phyloP scores from a whole-genome alignment of 2,888 invertebrate species.

The Choristoneura rosaceana region DNA sequence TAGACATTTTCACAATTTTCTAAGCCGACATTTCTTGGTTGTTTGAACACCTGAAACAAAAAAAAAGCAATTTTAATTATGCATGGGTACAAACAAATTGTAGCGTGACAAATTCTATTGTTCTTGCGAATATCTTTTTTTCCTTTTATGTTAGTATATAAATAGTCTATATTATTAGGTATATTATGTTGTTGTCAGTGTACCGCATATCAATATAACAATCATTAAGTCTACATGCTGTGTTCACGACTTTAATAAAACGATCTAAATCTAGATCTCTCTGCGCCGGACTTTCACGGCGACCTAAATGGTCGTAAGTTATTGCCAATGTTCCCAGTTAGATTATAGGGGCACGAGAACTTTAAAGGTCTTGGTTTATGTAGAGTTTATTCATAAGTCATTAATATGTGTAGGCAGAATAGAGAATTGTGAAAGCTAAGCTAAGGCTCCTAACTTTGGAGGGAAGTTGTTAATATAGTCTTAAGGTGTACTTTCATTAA shows the following conservation, averaged over 20 bases:
- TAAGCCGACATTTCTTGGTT: conserved; percentile 9
- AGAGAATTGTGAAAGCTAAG: neutral
- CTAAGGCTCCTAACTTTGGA: too few relatives aligned
- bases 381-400: neutral
- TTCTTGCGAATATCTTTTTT: neutral
- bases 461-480: too few relatives aligned
- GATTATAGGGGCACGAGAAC: conserved; percentile 20
- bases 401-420: neutral
- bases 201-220: too few relatives aligned
- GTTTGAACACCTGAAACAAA: conserved; percentile 39
- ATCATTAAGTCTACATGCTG: conserved; percentile 11
- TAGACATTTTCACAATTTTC: conserved; percentile 42
- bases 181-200: too few relatives aligned
- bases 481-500: too few relatives aligned
- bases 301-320: conserved; percentile 39
- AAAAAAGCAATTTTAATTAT: neutral
- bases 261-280: conserved; percentile 40
- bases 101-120: neutral
- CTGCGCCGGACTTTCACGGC: conserved; percentile 34
- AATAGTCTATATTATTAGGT: too few relatives aligned
- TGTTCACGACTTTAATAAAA: conserved; percentile 33
- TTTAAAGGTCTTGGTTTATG: neutral
- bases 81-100: neutral
- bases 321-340: conserved; percentile 19
- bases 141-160: too few relatives aligned